phyloP scores from a whole-genome alignment of 1,140 invertebrate genomes.

The Drosophila leontia region DNA sequence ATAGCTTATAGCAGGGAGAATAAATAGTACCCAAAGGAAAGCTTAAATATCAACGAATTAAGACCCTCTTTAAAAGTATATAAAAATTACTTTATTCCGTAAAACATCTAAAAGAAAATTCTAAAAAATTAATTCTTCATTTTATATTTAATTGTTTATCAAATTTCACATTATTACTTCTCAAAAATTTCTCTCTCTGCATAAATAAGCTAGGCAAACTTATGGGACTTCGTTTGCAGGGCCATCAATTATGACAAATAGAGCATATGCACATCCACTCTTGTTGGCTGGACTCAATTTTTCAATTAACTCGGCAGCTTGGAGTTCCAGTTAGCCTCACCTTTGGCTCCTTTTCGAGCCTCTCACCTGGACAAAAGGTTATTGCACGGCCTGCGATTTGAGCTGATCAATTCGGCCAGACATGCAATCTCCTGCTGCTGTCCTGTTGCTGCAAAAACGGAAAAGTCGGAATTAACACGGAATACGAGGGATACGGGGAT shows the following conservation, averaged over 20 bases:
- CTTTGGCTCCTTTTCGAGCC: slow-evolving; percentile 9
- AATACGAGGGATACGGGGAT: slow-evolving; percentile 31
- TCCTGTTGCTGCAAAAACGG: slow-evolving; percentile 41
- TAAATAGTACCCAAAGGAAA: background rate
- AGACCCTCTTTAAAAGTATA: background rate
- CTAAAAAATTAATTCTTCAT: too few relatives aligned
- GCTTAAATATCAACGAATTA: background rate
- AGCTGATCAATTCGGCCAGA: slow-evolving; percentile 71
- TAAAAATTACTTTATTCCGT: too few relatives aligned
- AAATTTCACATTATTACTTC: background rate
- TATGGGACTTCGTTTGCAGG: slow-evolving; percentile 24
- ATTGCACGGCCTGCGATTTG: slow-evolving; percentile 69
- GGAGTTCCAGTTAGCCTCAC: slow-evolving; percentile 10
- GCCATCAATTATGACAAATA: slow-evolving; percentile 51
- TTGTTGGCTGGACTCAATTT: slow-evolving; percentile 26
- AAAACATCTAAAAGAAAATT: too few relatives aligned
- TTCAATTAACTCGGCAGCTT: slow-evolving; percentile 56
- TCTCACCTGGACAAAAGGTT: slow-evolving; percentile 62
- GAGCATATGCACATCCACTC: slow-evolving; percentile 32
- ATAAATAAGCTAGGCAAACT: slow-evolving; percentile 14
- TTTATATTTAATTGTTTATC: background rate
- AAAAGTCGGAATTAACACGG: slow-evolving; percentile 46
- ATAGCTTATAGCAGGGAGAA: slow-evolving; percentile 1
- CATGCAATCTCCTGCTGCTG: slow-evolving; percentile 64
- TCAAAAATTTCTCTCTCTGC: background rate